Evolutionary conservation across 23 tunicate genomes (phyloP).

Genomic region (Pegea sp.): DNA sequence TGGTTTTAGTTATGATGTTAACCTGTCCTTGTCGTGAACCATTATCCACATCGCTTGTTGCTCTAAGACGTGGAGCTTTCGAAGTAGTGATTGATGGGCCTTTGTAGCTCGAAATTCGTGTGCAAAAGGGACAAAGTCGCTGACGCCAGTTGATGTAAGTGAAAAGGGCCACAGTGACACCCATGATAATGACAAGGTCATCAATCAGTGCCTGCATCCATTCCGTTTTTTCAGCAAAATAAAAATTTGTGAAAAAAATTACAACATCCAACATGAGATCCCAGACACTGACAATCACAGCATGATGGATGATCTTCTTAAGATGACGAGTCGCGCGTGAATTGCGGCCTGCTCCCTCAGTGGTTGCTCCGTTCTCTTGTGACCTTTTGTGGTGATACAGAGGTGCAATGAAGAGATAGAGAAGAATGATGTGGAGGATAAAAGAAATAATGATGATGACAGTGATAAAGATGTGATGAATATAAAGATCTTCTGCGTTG

Average conservation of each 20-base stretch:
- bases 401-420: background rate
- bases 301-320: constrained; percentile 1
- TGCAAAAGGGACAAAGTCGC: background rate
- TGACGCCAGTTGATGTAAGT: background rate
- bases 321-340: background rate
- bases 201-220: background rate
- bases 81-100: too few relatives aligned
- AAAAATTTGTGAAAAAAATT: background rate
- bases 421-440: background rate
- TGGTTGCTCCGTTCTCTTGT: too few relatives aligned
- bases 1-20: too few relatives aligned
- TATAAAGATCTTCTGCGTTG: too few relatives aligned
- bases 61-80: too few relatives aligned
- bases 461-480: background rate
- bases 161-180: background rate
- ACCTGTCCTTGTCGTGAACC: too few relatives aligned
- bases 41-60: too few relatives aligned
- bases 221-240: background rate
- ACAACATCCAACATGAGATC: background rate
- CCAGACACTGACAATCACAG: background rate
- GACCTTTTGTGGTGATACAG: background rate
- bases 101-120: too few relatives aligned
- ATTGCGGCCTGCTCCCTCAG: background rate
- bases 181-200: background rate
- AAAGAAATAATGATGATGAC: background rate